Evolutionary conservation across 2,113 vertebrate species (phyloP), one percentile per base, ranked within the genome.

Genomic region (Saccopteryx bilineata): DNA sequence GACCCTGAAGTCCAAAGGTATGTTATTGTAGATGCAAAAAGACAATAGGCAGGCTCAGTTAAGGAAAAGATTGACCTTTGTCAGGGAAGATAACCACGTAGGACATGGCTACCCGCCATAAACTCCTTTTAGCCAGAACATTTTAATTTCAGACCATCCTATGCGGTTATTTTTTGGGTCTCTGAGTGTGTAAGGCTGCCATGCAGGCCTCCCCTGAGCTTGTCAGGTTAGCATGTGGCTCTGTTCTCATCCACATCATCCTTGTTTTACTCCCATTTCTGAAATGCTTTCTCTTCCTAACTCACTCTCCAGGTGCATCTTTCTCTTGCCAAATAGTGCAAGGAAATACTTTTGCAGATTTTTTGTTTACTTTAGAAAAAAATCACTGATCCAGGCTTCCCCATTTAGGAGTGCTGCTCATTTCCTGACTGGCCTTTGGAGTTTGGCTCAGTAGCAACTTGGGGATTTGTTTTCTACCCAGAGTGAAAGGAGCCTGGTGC

Each of bases 301-400:
- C 91, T 88, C 91, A 81, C 94, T 97, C 96, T 96, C 97, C 97
- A 97, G 97, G 95, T 96, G 97, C 97, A 96, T 79, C 97, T 97
- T 96, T 96, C 86, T 95, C 91, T 93, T 97, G 96, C 96, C 96
- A 97, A 97, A 98, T 87, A 93, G 96, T 87, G 91, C 96, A 94
- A 96, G 97, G 96, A 97, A 97, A 97, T 95, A 92, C 95, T 96
- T 97, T 52, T 90, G 96, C 95, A 93, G 91, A 93, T 96, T 96
- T 96, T 96, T 95, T 97, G 96, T 97, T 97, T 97, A 91, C 86
- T 97, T 97, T 91, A 91, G 75, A 83, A 56, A 86, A 91, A 71
- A 17, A 28, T 6, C 72, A 83, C 48, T 46, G 94, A 93, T 90
- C 94, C 58, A 90, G 94, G 60, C 90, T 90, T 92, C 87, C 87